phyloP scores from a whole-genome alignment of 2,888 invertebrate genomes.

The Thelaira solivaga region DNA sequence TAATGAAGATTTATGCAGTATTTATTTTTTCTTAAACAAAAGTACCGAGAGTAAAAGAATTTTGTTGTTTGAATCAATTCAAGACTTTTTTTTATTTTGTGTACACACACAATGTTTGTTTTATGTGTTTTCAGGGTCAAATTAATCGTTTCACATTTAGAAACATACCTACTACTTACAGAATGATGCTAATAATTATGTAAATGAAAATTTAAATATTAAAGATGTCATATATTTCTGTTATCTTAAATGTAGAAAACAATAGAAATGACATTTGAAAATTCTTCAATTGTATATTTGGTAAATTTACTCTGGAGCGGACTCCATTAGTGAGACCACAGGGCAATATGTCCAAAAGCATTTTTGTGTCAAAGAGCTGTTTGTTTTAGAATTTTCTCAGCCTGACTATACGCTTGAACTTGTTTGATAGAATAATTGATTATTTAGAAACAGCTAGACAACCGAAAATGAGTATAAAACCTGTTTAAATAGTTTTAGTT shows the following conservation, averaged over 20 bases:
- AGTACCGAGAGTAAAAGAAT: constrained; percentile 41
- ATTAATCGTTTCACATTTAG: constrained; percentile 34
- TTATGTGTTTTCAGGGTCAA: constrained; percentile 42
- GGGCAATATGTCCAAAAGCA: too few species aligned
- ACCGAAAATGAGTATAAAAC: too few species aligned
- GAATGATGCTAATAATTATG: constrained; percentile 42
- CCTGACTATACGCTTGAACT: too few species aligned
- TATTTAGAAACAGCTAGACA: too few species aligned
- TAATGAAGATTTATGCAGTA: constrained; percentile 54
- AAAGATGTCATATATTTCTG: not conserved
- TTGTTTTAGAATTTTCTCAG: too few species aligned
- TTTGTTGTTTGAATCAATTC: constrained; percentile 28
- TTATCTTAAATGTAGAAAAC: not conserved
- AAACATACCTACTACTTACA: not conserved
- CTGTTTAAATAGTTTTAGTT: too few species aligned
- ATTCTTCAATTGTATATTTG: too few species aligned
- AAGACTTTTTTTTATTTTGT: constrained; percentile 27
- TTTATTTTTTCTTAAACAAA: constrained; percentile 3
- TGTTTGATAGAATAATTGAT: too few species aligned
- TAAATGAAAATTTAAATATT: constrained; percentile 28
- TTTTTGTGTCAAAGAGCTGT: too few species aligned
- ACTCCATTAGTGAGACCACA: too few species aligned
- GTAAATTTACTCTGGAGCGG: too few species aligned
- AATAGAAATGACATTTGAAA: constrained; percentile 7
- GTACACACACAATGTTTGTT: not conserved